A percentile compares a stretch with the other conserved stretches of the same genome.
phyloP scores from a whole-genome alignment of 2,888 invertebrate genomes.

The Meta bourneti region DNA sequence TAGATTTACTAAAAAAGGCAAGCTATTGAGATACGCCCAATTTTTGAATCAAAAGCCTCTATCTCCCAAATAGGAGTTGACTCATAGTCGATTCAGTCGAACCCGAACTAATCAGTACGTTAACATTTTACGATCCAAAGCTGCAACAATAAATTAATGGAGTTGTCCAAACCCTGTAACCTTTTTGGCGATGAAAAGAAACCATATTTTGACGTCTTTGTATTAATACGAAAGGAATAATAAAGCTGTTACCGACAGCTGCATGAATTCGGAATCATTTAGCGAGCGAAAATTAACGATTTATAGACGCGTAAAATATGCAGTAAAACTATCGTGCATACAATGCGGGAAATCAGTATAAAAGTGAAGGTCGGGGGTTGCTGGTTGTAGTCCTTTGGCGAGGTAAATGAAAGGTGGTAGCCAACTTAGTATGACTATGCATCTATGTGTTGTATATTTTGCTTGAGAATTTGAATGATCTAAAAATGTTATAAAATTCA shows the following conservation, averaged over 20 bases:
- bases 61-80: not conserved
- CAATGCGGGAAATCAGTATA: conserved; percentile 51
- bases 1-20: too few species aligned
- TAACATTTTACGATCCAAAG: conserved; percentile 22
- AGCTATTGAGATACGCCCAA: too few species aligned
- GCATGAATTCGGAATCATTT: conserved; percentile 47
- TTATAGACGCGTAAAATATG: conserved; percentile 47
- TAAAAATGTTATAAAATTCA: too few species aligned
- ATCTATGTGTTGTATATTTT: not conserved
- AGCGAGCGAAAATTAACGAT: conserved; percentile 67
- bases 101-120: conserved; percentile 46
- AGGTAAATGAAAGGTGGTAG: not conserved
- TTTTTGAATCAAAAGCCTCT: too few species aligned
- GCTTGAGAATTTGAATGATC: not conserved
- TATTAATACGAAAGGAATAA: conserved; percentile 54
- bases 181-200: conserved; percentile 15
- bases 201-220: conserved; percentile 67
- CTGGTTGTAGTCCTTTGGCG: not conserved
- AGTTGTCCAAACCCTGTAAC: not conserved
- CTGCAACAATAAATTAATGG: conserved; percentile 45
- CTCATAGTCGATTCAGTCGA: not conserved
- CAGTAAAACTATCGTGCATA: conserved; percentile 1
- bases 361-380: not conserved
- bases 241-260: conserved; percentile 63
- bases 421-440: not conserved